Evolutionary conservation across 2,888 invertebrate species (phyloP), one percentile per base, ranked within the genome.

Genomic region (Lepidonotus clava): DNA sequence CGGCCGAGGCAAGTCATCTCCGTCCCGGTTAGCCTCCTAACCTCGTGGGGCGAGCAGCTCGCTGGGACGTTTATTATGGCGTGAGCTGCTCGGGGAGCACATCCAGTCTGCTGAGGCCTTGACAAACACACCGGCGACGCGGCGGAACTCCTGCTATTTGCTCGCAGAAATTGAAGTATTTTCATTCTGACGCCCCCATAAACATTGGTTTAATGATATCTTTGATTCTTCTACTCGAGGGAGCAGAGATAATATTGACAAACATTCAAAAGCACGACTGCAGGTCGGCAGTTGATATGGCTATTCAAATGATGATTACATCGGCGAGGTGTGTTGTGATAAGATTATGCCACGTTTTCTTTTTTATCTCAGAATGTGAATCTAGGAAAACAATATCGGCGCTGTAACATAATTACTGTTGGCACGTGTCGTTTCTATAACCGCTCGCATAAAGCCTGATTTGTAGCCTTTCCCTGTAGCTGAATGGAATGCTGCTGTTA

Each of bases 341-440:
- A 38, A 38, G 36, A 71, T 71, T 71, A 34, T 21, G 38, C 36
- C 36, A 36, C 71, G 34, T 71, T 21, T 5, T 36, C 38, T 71
- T 71, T 71, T 8, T 71, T 36, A 34, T 71, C 14, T 38, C 71
- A 36, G 8, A 11, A 11, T 46, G 61, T 1, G 71, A 18, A 71
- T 71, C 71, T 71, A 71, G 34, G 38, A 71, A 71, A 71, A 71
- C 71, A 71, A 71, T 71, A 71, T 71, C 38, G 21, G 56, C n/a
- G 4, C 71, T n/a, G n/a, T 24, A 71, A 71, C n/a, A 38, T 71
- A 38, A 71, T 71, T 71, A 71, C 71, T 34, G 36, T 38, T 38
- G 36, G 71, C 71, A 38, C 71, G 38, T 71, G 71, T 21, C 18
- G 71, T 14, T 5, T 34, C 71, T 71, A 71, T 71, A 71, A 71